Conservation (phyloP, 2,797 vertebrate genomes). For the Atherinosoma microstoma region DNA sequence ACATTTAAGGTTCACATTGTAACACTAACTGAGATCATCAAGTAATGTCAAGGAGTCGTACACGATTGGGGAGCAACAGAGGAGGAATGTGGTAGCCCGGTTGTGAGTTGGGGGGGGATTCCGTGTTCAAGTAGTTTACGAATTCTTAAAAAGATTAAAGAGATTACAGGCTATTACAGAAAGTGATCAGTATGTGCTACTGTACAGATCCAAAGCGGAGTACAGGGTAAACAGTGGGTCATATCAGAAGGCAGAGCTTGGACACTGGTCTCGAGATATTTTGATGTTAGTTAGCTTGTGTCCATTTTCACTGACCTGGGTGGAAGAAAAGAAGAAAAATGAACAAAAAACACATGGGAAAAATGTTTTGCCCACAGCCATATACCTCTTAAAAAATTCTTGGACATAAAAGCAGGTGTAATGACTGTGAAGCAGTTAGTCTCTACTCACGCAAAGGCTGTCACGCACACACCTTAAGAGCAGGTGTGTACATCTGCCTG, state of each 20-base stretch:
- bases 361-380: constrained; percentile 70
- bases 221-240: constrained; percentile 11
- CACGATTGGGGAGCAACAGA: background rate
- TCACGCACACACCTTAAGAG: constrained; percentile 68
- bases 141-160: constrained; percentile 53
- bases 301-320: constrained; percentile 45
- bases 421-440: constrained; percentile 73
- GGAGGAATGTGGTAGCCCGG: constrained; percentile 19
- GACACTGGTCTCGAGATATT: constrained; percentile 20
- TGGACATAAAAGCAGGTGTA: constrained; percentile 81
- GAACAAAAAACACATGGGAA: constrained; percentile 13
- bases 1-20: background rate
- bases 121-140: constrained; percentile 7
- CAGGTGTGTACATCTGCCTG: constrained; percentile 60
- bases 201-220: constrained; percentile 14
- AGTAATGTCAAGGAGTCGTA: no score
- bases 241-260: constrained; percentile 19
- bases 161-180: constrained; percentile 37
- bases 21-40: background rate
- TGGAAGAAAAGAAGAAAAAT: background rate
- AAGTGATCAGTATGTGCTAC: constrained; percentile 26
- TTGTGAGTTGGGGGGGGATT: constrained; percentile 18
- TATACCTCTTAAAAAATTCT: constrained; percentile 65
- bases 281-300: constrained; percentile 19
- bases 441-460: constrained; percentile 73